Evolutionary conservation across 2,888 invertebrate species (phyloP).

Genomic region (Steromphala cineraria): DNA sequence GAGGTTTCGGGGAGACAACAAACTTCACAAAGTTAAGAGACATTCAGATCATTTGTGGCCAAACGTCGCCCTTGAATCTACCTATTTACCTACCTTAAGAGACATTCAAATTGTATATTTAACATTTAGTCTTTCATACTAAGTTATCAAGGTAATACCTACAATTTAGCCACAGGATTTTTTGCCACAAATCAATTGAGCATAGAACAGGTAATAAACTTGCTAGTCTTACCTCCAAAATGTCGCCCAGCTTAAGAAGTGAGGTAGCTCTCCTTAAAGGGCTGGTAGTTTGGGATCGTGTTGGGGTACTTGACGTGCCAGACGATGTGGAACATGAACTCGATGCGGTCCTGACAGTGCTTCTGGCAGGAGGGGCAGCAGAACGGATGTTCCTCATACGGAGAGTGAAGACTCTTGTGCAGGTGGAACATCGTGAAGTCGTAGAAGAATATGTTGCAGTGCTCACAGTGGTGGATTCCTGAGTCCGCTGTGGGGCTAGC

Average conservation of each 20-base stretch:
- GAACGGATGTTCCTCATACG: constrained; percentile 63
- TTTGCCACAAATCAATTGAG: too few relatives aligned
- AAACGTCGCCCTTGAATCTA: too few relatives aligned
- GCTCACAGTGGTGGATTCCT: constrained; percentile 67
- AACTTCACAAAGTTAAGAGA: too few relatives aligned
- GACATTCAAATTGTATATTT: too few relatives aligned
- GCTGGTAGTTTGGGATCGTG: constrained; percentile 69
- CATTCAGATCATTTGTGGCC: too few relatives aligned
- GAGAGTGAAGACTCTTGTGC: constrained; percentile 68
- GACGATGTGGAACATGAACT: constrained; percentile 71
- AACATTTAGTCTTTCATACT: too few relatives aligned
- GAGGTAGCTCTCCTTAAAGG: constrained; percentile 64
- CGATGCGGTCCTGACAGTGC: constrained; percentile 67
- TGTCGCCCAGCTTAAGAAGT: constrained; percentile 26
- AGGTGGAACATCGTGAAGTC: constrained; percentile 71
- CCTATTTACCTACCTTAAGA: too few relatives aligned
- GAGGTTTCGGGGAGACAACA: too few relatives aligned
- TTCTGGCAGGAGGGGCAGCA: constrained; percentile 67
- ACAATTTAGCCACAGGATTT: too few relatives aligned
- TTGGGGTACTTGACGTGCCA: constrained; percentile 71
- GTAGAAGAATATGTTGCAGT: constrained; percentile 68
- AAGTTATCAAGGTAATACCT: too few relatives aligned
- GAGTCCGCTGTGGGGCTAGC: constrained; percentile 61
- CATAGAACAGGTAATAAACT: too few relatives aligned
- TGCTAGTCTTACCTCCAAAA: too few relatives aligned